Conservation (phyloP, 2,888 invertebrate species). For the Chymomyza amoena region DNA sequence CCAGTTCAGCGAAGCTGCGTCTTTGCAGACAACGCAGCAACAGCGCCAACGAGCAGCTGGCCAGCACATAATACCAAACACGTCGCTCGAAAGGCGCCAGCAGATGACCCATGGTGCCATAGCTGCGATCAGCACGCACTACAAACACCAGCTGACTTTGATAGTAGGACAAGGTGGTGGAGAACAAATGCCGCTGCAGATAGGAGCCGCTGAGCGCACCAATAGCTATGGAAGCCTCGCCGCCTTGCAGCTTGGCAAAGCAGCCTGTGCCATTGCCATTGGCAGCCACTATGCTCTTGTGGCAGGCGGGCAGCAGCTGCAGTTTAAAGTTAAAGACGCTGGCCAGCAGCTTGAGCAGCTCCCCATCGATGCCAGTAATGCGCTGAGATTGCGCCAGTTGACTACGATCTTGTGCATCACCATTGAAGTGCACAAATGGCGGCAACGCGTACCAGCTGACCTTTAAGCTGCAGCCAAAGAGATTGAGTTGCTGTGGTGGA, state of each 20-base stretch:
- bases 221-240: conserved; percentile 54
- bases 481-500: conserved; percentile 35
- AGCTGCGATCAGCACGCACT: conserved; percentile 47
- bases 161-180: conserved; percentile 59
- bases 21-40: conserved; percentile 31
- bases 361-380: conserved; percentile 69
- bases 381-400: conserved; percentile 37
- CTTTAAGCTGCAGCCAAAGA: conserved; percentile 59
- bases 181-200: conserved; percentile 40
- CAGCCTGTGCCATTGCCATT: conserved; percentile 48
- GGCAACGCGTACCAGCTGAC: conserved; percentile 52
- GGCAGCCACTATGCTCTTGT: conserved; percentile 9
- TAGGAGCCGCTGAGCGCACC: conserved; percentile 66
- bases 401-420: conserved; percentile 46
- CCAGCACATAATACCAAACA: conserved; percentile 56
- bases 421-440: conserved; percentile 61
- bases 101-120: conserved; percentile 59
- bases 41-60: conserved; percentile 25
- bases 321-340: conserved; percentile 61
- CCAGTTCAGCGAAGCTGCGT: conserved; percentile 41
- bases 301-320: conserved; percentile 43
- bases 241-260: conserved; percentile 37
- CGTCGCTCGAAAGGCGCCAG: conserved; percentile 49
- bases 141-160: conserved; percentile 62
- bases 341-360: conserved; percentile 59